Evolutionary conservation across 1,140 invertebrate species (phyloP).

Genomic region (Hyles vespertilio): DNA sequence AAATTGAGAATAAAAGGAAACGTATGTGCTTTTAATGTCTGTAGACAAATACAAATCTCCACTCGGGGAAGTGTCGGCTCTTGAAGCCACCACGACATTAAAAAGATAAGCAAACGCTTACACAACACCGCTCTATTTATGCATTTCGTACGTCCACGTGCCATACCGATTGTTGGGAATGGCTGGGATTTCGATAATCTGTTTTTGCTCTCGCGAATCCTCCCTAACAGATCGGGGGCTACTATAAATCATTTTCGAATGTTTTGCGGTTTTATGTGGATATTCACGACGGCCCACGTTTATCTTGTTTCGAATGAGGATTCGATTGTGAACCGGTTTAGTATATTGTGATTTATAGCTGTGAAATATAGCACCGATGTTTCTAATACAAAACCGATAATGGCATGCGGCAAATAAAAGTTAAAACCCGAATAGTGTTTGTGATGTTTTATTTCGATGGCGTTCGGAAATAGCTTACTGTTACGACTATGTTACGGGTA

Average conservation of each 20-base stretch:
- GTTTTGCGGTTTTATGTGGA: slow-evolving; percentile 64
- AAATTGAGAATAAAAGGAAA: too few relatives aligned
- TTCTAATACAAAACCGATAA: too few relatives aligned
- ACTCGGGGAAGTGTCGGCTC: too few relatives aligned
- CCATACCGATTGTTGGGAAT: slow-evolving; percentile 50
- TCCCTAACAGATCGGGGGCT: slow-evolving; percentile 50
- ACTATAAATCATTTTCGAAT: slow-evolving; percentile 68
- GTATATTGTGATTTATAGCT: slow-evolving; percentile 20
- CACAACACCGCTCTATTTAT: neutral
- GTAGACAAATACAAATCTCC: too few relatives aligned
- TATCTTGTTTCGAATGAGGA: slow-evolving; percentile 59
- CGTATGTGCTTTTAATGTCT: too few relatives aligned
- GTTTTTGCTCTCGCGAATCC: slow-evolving; percentile 57
- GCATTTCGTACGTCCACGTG: slow-evolving; percentile 29
- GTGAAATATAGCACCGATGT: slow-evolving; percentile 4
- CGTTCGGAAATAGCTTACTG: too few relatives aligned
- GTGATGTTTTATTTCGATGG: too few relatives aligned
- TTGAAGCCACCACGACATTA: too few relatives aligned
- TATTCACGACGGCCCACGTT: slow-evolving; percentile 46
- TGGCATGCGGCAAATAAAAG: too few relatives aligned
- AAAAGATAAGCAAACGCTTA: too few relatives aligned
- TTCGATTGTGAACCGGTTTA: slow-evolving; percentile 23
- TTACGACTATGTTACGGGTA: too few relatives aligned
- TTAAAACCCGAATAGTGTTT: too few relatives aligned
- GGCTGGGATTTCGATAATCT: slow-evolving; percentile 66